These are phyloP conservation scores for Drosophila neotestacea DNA, from an alignment of 2,888 invertebrate species.

Conservation along the genomic window DNA sequence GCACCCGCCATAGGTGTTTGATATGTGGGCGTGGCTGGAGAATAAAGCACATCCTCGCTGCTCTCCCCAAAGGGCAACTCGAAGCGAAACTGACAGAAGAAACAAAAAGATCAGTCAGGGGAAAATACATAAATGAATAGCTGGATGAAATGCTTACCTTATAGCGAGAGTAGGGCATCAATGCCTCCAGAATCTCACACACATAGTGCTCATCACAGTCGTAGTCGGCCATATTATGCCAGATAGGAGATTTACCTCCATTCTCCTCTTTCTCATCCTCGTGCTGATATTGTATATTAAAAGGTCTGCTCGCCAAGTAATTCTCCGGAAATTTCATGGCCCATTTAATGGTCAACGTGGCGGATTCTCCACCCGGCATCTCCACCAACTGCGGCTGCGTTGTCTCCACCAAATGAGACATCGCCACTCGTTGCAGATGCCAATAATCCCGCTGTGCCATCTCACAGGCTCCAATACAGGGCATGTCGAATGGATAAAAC, in stretches of 20 bases:
- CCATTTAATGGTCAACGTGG: constrained; percentile 73
- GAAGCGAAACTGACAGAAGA: constrained; percentile 91
- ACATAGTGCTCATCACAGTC: constrained; percentile 87
- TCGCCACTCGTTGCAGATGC: constrained; percentile 72
- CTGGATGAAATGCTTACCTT: constrained; percentile 87
- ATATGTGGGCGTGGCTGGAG: constrained; percentile 91
- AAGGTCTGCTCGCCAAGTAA: constrained; percentile 76
- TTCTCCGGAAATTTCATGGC: constrained; percentile 74
- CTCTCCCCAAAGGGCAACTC: constrained; percentile 91
- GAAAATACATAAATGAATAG: neutral
- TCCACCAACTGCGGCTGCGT: constrained; percentile 64
- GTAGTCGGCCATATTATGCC: constrained; percentile 89
- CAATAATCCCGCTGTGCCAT: constrained; percentile 79
- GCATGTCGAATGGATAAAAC: constrained; percentile 80
- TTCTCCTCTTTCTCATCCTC: constrained; percentile 85
- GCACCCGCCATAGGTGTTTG: constrained; percentile 90
- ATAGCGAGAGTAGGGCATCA: constrained; percentile 95
- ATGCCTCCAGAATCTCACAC: constrained; percentile 89
- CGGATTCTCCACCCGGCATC: constrained; percentile 34
- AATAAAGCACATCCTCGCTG: constrained; percentile 89
- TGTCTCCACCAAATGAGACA: constrained; percentile 59
- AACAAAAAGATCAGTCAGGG: too few species aligned
- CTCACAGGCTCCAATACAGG: constrained; percentile 83
- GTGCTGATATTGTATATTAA: constrained; percentile 80
- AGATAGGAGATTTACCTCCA: constrained; percentile 86